These are phyloP conservation scores for Chrysoperla carnea DNA, from an alignment of 1,140 invertebrate genomes.

Conservation along the genomic window DNA sequence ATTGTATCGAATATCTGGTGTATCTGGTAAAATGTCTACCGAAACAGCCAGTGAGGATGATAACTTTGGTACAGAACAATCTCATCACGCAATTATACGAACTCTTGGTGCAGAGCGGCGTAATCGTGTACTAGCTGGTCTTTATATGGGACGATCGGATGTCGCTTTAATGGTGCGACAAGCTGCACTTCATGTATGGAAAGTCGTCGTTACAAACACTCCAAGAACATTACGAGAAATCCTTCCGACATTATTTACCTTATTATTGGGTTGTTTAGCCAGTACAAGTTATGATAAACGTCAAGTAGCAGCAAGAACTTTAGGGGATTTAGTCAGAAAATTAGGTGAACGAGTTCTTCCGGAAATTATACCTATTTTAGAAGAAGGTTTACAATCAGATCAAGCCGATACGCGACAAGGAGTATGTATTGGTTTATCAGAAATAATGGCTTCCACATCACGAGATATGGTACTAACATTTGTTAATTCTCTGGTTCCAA, in stretches of 20 bases:
- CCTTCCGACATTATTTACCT: conserved; percentile 80
- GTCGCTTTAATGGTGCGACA: conserved; percentile 93
- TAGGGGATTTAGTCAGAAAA: conserved; percentile 95
- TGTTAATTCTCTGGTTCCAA: conserved; percentile 94
- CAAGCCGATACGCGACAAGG: conserved; percentile 88
- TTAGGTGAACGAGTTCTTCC: conserved; percentile 92
- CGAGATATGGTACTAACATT: conserved; percentile 88
- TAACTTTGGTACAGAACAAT: conserved; percentile 96
- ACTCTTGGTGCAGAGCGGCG: conserved; percentile 75
- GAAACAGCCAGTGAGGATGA: conserved; percentile 97
- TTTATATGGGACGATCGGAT: conserved; percentile 96
- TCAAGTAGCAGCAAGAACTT: conserved; percentile 85
- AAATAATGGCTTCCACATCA: conserved; percentile 95
- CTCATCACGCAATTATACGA: conserved; percentile 77
- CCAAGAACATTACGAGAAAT: conserved; percentile 94
- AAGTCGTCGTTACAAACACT: conserved; percentile 90
- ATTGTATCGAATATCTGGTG: conserved; percentile 90
- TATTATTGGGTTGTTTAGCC: conserved; percentile 82
- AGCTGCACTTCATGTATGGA: conserved; percentile 95
- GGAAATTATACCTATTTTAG: conserved; percentile 95
- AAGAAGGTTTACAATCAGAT: conserved; percentile 80
- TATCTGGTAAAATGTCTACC: conserved; percentile 97
- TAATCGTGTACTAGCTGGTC: conserved; percentile 83
- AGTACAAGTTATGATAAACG: conserved; percentile 91
- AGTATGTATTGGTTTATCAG: conserved; percentile 93